Conservation (phyloP, 2,113 vertebrate species). For the Reinhardtius hippoglossoides region DNA sequence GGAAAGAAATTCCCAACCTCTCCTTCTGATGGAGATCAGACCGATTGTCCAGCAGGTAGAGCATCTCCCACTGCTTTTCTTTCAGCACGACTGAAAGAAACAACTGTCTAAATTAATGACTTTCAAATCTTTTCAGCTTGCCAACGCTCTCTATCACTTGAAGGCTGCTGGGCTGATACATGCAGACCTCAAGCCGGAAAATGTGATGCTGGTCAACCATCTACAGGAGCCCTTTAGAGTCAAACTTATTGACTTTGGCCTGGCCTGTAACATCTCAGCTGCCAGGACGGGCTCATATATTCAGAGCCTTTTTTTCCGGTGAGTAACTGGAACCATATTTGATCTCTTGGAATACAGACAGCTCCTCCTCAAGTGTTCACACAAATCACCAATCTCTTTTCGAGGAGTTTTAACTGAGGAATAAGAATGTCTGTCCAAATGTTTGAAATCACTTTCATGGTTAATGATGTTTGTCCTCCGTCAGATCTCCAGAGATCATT, state of each 20-base stretch:
- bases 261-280: neutral
- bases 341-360: neutral
- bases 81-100: too few species aligned
- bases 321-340: neutral
- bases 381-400: neutral
- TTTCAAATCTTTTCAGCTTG: neutral
- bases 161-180: neutral
- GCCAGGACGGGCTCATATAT: neutral
- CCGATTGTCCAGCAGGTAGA: constrained; percentile 27
- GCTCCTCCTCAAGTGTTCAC: too few species aligned
- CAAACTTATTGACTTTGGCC: neutral
- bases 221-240: neutral
- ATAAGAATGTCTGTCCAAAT: neutral
- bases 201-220: neutral
- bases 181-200: neutral
- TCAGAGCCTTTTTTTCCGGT: neutral
- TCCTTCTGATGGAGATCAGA: constrained; percentile 10
- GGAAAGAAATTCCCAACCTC: neutral
- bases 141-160: neutral
- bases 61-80: too few species aligned
- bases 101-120: too few species aligned
- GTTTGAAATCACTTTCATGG: neutral
- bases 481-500: neutral
- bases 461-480: neutral
- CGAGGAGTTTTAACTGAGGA: neutral